Evolutionary conservation across 1,140 invertebrate genomes (phyloP), one percentile per base, ranked within the genome.

Genomic region (Telenomus remus): DNA sequence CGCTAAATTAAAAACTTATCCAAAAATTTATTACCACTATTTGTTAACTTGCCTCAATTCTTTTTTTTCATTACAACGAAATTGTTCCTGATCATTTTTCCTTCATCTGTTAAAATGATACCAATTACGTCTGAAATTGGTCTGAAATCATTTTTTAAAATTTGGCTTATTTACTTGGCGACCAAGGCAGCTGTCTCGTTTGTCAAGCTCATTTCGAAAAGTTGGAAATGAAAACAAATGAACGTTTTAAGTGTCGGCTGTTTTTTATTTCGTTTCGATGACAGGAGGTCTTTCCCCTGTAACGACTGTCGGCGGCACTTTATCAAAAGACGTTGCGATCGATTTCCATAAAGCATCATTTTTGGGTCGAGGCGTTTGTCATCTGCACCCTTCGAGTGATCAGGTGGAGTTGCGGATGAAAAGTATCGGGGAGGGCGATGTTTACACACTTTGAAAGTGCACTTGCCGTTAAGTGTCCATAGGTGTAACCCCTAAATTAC

Each of bases 161-260:
- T 44, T 27, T 27, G 19, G 2, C 13, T 8, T 7, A 13, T 48
- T 15, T 35, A 10, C 5, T 33, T 37, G 35, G 11, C 48, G 55
- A 68, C 53, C 59, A 37, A 9, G 53, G 43, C 15, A 50, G 39
- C 39, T 53, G 66, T 60, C 57, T 56, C 60, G 55, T 59, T 72
- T 72, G 60, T 73, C 55, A 60, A 60, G 66, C 61, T 57, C 56
- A 74, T 74, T 61, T 35, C 37, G 19, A 56, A 66, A 60, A 60
- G 55, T 61, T 66, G 56, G 56, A 49, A 66, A 74, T 61, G 70
- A 74, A 72, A 72, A 72, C 60, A 72, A 72, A 72, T 72, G 60
- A 65, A 74, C 49, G 49, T 66, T 66, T 66, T 49, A 66, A 66
- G 70, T 61, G 50, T 46, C 66, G 56, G 11, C 43, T 39, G 61